These are phyloP conservation scores for Mesaphorura yosii DNA, from an alignment of 1,140 invertebrate species.

Conservation along the genomic window DNA sequence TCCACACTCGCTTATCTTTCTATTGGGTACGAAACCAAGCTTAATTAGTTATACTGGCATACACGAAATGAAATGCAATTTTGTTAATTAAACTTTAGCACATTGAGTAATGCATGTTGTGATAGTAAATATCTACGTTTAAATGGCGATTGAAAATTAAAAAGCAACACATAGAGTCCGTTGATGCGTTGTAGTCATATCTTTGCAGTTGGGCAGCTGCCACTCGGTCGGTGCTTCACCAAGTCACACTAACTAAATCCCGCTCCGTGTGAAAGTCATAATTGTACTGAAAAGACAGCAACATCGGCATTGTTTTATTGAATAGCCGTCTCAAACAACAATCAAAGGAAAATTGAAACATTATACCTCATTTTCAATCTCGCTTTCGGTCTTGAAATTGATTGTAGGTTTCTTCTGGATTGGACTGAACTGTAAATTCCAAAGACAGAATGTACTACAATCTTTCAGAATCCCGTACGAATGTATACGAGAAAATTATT, in stretches of 20 bases:
- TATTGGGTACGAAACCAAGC: too few species aligned
- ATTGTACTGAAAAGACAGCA: constrained; percentile 17
- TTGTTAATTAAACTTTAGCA: too few species aligned
- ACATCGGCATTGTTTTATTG: neutral
- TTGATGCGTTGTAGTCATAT: too few species aligned
- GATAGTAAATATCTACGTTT: too few species aligned
- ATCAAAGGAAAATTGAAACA: neutral
- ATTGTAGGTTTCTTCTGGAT: neutral
- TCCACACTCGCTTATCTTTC: too few species aligned
- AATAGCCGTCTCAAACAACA: neutral
- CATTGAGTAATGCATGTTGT: too few species aligned
- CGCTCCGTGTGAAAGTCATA: constrained; percentile 27
- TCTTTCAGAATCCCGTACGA: neutral
- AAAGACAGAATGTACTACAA: neutral
- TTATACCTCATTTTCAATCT: constrained; percentile 24
- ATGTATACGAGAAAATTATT: neutral
- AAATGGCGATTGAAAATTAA: too few species aligned
- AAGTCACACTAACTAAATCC: constrained; percentile 11
- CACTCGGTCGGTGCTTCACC: too few species aligned
- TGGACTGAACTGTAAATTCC: neutral
- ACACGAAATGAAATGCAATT: too few species aligned
- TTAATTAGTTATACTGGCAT: too few species aligned
- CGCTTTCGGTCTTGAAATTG: constrained; percentile 16
- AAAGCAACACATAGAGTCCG: too few species aligned
- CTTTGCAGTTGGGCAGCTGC: too few species aligned